Evolutionary conservation across 2,113 vertebrate species (phyloP), one percentile per base, ranked within the genome.

Genomic region (Fukomys damarensis): DNA sequence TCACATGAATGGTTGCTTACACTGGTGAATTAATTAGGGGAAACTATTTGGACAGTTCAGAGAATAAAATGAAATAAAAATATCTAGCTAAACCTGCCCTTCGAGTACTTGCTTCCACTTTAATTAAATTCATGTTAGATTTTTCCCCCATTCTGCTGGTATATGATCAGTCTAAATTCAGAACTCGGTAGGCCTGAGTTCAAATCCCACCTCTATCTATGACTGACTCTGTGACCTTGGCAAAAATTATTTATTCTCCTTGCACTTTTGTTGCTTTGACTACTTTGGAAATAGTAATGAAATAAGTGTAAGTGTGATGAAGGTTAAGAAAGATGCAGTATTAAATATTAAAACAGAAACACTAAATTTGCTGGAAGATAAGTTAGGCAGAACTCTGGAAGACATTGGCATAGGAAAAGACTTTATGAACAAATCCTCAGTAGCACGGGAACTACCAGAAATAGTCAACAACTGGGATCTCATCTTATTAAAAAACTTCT

Each of bases 241-340:
- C 17, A 76, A 38, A 76, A 85, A 68, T 19, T 59, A 56, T 43
- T 83, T 94, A 76, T 90, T 92, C 59, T 72, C 54, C 77, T 54
- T 94, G 35, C 88, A 52, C 30, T 43, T 93, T 4, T 58, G 4
- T 85, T 84, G n/a, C 26, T 89, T 92, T 80, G 90, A 61, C 26
- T 68, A 79, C 14, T 19, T 96, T 93, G 43, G 49, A 88, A 85
- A 89, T 54, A 81, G 76, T 52, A 79, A n/a, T 85, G 32, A 90
- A 66, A 32, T 76, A 30, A 24, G 3, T 35, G 46, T 76, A 30
- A 24, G 3, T 35, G 46, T 76, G 24, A 19, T 17, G 4, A 85
- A 70, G 43, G 46, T 74, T 86, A 86, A 84, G 68, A 63, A 54
- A 92, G 26, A 43, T 70, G 32, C 19, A 56, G 41, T n/a, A n/a